These are phyloP conservation scores for Caradrina kadenii DNA, from an alignment of 2,888 invertebrate species.

Conservation along the genomic window DNA sequence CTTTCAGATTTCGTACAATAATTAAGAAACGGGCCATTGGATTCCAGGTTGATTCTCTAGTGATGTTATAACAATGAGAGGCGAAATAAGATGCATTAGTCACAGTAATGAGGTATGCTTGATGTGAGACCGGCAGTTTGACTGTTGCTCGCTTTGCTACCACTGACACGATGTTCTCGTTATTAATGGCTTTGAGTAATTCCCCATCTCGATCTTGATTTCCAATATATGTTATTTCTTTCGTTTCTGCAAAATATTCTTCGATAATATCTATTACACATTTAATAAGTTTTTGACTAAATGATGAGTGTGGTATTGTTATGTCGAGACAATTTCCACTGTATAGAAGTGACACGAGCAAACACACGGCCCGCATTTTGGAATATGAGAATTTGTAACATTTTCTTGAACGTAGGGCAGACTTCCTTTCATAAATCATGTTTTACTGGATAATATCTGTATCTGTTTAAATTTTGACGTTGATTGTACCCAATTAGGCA, in stretches of 20 bases:
- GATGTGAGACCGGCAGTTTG: slow-evolving; percentile 37
- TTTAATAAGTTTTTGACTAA: slow-evolving; percentile 27
- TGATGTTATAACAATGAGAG: slow-evolving; percentile 51
- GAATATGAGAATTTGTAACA: neutral
- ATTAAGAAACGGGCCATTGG: slow-evolving; percentile 72
- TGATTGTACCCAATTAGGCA: slow-evolving; percentile 12
- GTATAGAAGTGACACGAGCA: slow-evolving; percentile 36
- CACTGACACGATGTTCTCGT: slow-evolving; percentile 29
- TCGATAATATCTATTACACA: slow-evolving; percentile 43
- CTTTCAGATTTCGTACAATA: slow-evolving; percentile 60
- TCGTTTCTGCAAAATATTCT: slow-evolving; percentile 42
- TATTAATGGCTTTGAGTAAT: slow-evolving; percentile 44
- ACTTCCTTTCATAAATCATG: slow-evolving; percentile 4
- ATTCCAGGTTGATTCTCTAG: slow-evolving; percentile 70
- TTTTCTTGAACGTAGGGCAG: neutral
- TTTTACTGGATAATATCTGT: slow-evolving; percentile 10
- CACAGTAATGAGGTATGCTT: slow-evolving; percentile 68
- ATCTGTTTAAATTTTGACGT: slow-evolving; percentile 1
- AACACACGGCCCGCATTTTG: slow-evolving; percentile 31
- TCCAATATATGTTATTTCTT: slow-evolving; percentile 48
- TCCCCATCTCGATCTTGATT: slow-evolving; percentile 32
- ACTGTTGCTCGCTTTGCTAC: slow-evolving; percentile 15
- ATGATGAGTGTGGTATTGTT: neutral
- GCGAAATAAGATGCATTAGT: slow-evolving; percentile 56
- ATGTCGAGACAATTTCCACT: slow-evolving; percentile 31